Percentiles rank a stretch among this genome's conserved stretches.
phyloP scores from a whole-genome alignment of 1,140 invertebrate genomes.

The Tetramorium simillimum region DNA sequence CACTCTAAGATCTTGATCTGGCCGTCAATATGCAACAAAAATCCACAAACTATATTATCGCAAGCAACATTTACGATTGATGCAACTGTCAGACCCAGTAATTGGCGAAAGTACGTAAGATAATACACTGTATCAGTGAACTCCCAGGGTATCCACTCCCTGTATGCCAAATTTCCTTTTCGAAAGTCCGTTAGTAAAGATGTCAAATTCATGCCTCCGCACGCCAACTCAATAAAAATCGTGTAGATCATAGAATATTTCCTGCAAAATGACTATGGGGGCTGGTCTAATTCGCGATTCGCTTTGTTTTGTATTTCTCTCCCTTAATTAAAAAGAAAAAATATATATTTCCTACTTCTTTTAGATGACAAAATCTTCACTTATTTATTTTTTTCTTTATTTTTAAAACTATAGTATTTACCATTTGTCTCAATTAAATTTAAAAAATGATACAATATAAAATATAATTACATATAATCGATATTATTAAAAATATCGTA shows the following conservation, averaged over 20 bases:
- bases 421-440: background rate
- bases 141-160: constrained; percentile 73
- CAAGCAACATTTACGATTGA: constrained; percentile 66
- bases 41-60: constrained; percentile 66
- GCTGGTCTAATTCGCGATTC: background rate
- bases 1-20: constrained; percentile 70
- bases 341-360: background rate
- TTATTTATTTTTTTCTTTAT: background rate
- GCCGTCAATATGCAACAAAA: constrained; percentile 62
- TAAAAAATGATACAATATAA: background rate
- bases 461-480: constrained; percentile 3
- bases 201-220: constrained; percentile 51
- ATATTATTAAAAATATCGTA: background rate
- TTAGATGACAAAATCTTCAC: background rate
- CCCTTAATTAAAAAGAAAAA: background rate
- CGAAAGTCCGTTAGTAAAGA: constrained; percentile 64
- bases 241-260: constrained; percentile 48
- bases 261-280: constrained; percentile 36
- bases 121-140: background rate
- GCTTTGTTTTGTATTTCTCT: constrained; percentile 15
- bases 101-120: constrained; percentile 72
- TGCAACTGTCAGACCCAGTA: constrained; percentile 35
- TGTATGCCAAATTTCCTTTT: constrained; percentile 52
- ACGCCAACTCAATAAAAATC: constrained; percentile 54
- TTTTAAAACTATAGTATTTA: background rate